A percentile compares a stretch with the other conserved stretches of the same genome.
Conservation (phyloP, 2,888 invertebrate genomes). For the Ceriagrion tenellum region DNA sequence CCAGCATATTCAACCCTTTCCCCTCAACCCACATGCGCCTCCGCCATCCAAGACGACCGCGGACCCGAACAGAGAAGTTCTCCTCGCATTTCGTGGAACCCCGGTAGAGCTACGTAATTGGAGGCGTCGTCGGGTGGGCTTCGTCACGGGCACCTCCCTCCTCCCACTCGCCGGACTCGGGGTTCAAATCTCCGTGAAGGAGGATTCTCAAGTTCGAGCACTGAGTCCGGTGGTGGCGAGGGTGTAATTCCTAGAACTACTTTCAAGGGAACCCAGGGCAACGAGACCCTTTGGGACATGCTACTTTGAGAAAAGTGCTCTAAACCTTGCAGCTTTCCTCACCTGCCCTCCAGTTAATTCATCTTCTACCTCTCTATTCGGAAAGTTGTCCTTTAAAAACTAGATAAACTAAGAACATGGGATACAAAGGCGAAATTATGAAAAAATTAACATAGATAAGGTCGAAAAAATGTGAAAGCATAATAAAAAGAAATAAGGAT, state of each 20-base stretch:
- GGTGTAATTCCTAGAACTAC: background rate
- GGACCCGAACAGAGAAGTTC: background rate
- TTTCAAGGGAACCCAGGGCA: background rate
- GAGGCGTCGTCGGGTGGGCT: background rate
- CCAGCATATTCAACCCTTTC: background rate
- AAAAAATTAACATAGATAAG: too few species aligned
- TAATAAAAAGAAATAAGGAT: too few species aligned
- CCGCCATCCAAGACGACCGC: background rate
- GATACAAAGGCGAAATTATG: too few species aligned
- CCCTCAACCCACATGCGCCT: background rate
- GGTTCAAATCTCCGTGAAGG: slow-evolving; percentile 18
- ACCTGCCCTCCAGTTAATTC: too few species aligned
- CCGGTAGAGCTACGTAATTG: background rate
- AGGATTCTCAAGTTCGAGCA: background rate
- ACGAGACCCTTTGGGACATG: background rate
- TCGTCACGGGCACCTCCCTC: background rate
- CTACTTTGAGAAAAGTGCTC: background rate
- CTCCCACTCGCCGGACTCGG: background rate
- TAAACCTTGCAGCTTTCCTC: background rate
- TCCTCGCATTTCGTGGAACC: background rate
- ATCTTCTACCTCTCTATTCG: too few species aligned
- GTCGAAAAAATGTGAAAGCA: too few species aligned
- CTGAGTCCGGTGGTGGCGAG: background rate
- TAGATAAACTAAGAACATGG: too few species aligned
- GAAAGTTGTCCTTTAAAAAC: too few species aligned